Conservation (phyloP, 2,113 vertebrate genomes). For the Rhagologus leucostigma region DNA sequence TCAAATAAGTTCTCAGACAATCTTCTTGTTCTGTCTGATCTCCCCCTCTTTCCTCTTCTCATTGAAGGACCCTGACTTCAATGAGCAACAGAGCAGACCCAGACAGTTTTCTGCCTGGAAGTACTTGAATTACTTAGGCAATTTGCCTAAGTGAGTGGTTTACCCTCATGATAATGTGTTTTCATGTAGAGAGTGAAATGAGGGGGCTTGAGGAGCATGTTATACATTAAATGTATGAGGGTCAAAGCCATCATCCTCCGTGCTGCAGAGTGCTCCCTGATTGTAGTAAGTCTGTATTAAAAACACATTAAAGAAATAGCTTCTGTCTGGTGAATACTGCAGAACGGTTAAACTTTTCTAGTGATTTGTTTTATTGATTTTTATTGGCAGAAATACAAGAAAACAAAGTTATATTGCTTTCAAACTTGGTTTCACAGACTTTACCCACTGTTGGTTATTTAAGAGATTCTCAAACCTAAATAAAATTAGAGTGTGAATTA, state of each 20-base stretch:
- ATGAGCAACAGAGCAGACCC: neutral
- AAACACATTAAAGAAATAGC: neutral
- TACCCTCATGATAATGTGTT: constrained; percentile 9
- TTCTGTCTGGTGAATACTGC: neutral
- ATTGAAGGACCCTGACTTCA: neutral
- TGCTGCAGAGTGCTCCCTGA: neutral
- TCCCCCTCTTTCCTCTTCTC: neutral
- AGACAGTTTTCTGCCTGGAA: constrained; percentile 16
- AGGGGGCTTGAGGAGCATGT: neutral
- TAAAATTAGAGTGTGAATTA: constrained; percentile 52
- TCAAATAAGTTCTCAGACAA: neutral
- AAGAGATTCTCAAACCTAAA: constrained; percentile 5
- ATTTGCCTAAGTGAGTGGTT: constrained; percentile 11
- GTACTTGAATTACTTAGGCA: constrained; percentile 1
- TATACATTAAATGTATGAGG: neutral
- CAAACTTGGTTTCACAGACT: neutral
- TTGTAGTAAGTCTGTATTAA: neutral
- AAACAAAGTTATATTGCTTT: constrained; percentile 6
- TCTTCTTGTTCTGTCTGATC: neutral
- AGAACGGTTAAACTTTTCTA: neutral
- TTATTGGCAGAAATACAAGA: neutral
- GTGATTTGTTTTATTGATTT: neutral
- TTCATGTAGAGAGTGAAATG: neutral
- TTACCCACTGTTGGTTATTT: constrained; percentile 46
- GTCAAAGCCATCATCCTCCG: neutral